phyloP scores from a whole-genome alignment of 35 echinoderm and acorn worm genomes.

The Holothuria glaberrima region DNA sequence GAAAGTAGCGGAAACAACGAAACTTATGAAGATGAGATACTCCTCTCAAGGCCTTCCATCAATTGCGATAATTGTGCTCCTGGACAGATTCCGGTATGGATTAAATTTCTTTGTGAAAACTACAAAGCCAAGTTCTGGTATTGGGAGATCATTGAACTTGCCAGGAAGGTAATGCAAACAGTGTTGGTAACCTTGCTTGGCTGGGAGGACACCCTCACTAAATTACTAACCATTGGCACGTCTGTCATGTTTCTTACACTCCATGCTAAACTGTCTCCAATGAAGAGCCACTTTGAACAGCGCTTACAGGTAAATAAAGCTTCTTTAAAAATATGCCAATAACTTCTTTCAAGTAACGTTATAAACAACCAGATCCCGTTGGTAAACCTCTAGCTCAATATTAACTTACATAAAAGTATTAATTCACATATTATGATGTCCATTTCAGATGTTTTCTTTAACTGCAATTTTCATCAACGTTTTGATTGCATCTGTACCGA shows the following conservation, averaged over 20 bases:
- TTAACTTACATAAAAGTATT: no score
- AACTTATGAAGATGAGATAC: not conserved
- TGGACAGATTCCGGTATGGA: slow-evolving; percentile 8
- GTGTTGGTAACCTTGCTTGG: slow-evolving; percentile 26
- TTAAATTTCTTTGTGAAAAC: slow-evolving; percentile 64
- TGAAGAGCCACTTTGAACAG: slow-evolving; percentile 13
- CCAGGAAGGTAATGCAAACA: slow-evolving; percentile 60
- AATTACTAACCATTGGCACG: not conserved
- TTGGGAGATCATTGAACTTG: slow-evolving; percentile 64
- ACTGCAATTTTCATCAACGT: not conserved
- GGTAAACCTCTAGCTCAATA: no score
- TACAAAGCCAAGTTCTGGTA: slow-evolving; percentile 66
- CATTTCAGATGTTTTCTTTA: slow-evolving; percentile 50
- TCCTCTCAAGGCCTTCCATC: not conserved
- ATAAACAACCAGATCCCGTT: no score
- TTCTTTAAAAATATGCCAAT: no score
- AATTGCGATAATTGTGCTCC: not conserved
- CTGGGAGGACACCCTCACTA: not conserved
- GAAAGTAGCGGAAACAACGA: no score
- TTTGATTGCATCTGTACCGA: slow-evolving; percentile 5
- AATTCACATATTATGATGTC: no score
- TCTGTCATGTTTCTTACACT: slow-evolving; percentile 42
- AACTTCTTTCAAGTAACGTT: no score
- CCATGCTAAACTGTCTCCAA: slow-evolving; percentile 22
- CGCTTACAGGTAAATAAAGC: not conserved